Evolutionary conservation across 1,140 invertebrate genomes (phyloP).

Genomic region (Trichogramma pretiosum): DNA sequence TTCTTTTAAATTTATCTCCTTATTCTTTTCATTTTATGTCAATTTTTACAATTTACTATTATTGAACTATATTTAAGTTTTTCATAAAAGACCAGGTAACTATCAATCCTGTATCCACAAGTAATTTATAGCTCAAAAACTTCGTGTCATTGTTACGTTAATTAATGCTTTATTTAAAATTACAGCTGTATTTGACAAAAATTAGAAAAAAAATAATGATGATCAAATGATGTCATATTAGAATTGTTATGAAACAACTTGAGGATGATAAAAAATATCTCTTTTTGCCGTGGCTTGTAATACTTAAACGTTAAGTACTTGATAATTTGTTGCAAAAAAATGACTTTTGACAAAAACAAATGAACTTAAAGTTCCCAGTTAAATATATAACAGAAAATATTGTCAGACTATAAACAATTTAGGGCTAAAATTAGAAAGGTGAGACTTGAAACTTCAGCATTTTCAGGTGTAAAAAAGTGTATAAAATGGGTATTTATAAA

Average conservation of each 20-base stretch:
- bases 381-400: constrained; percentile 18
- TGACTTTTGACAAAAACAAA: constrained; percentile 15
- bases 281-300: constrained; percentile 36
- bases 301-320: too few relatives aligned
- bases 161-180: constrained; percentile 46
- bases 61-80: constrained; percentile 2
- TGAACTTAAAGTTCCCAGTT: constrained; percentile 11
- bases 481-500: constrained; percentile 30
- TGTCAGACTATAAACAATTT: constrained; percentile 31
- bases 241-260: too few relatives aligned
- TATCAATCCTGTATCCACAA: constrained; percentile 20
- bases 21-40: constrained; percentile 3
- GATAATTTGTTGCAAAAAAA: constrained; percentile 44
- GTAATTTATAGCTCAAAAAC: constrained; percentile 16
- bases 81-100: constrained; percentile 36
- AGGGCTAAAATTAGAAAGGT: constrained; percentile 42
- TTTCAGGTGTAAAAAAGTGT: constrained; percentile 34
- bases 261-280: constrained; percentile 36
- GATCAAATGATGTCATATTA: constrained; percentile 37
- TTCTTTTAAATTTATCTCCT: constrained; percentile 12
- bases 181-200: constrained; percentile 45
- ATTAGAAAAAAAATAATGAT: constrained; percentile 41
- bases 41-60: constrained; percentile 1
- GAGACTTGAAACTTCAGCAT: constrained; percentile 44
- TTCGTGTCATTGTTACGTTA: constrained; percentile 29